Evolutionary conservation across 2,113 vertebrate species (phyloP), one percentile per base, ranked within the genome.

Genomic region (Campylomormyrus tamandua): DNA sequence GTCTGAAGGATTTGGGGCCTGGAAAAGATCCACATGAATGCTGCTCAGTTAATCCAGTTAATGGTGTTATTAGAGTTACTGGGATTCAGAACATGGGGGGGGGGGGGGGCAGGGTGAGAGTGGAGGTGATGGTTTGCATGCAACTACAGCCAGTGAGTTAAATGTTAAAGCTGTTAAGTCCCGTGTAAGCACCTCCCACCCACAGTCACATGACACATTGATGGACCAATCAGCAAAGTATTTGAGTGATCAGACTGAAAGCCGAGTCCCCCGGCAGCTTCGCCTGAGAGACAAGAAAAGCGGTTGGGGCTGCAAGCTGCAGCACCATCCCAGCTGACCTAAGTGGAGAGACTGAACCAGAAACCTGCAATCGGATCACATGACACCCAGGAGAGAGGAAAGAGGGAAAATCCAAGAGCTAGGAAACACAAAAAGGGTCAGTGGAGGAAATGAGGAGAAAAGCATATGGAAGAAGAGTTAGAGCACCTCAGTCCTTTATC

Each of bases 1-100:
- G 92, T 98, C 97, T 93, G 96, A 94, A 87, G 95, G 94, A 90
- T 94, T 95, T 94, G 95, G 95, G 92, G 97, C 97, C 97, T 98
- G 96, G 93, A 97, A 98, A 93, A 95, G 90, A 95, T 91, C 93
- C 91, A 95, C 91, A 93, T 93, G 93, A 91, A 91, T 90, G 92
- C 91, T 91, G 92, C 93, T 93, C 94, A 89, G 70, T 66, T 88
- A 91, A 92, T 92, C 86, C 15, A 52, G 74, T 58, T 89, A 84
- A 84, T 46, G 80, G 77, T 84, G 89, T 89, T 58, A 89, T 3
- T 5, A 21, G 35, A 66, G 87, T 92, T 89, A 90, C 62, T 89
- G 42, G 50, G 74, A 90, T 58, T 87, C 91, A 89, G 46, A 87
- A 5, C 2, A 80, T 90, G 46, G 87, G 83, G 52, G 42, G 42